phyloP scores from a whole-genome alignment of 2,113 vertebrate species.

The Mola mola region DNA sequence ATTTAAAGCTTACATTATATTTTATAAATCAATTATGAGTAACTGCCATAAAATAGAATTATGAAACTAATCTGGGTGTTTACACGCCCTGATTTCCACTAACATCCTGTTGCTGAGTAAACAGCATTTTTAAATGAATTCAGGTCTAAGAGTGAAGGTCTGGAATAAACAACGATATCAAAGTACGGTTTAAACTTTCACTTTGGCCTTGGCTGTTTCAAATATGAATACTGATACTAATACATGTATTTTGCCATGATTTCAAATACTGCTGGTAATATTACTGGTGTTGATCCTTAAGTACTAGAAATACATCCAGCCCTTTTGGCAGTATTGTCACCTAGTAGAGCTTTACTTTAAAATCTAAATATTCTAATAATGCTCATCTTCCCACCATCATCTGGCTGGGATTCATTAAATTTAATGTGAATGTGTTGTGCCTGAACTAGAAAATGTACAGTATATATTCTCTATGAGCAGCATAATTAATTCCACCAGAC shows the following conservation, averaged over 20 bases:
- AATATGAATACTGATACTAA: not conserved
- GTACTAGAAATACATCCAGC: too few species aligned
- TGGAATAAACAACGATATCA: constrained; percentile 5
- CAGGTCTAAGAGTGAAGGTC: not conserved
- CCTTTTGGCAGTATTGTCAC: too few species aligned
- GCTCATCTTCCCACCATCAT: constrained; percentile 34
- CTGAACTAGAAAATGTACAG: constrained; percentile 40
- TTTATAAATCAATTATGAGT: constrained; percentile 1
- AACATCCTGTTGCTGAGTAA: constrained; percentile 6
- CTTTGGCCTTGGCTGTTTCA: constrained; percentile 3
- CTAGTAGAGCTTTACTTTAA: constrained; percentile 15
- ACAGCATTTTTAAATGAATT: not conserved
- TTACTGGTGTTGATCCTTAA: not conserved
- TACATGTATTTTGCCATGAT: not conserved
- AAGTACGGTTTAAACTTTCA: not conserved
- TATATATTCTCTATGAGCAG: constrained; percentile 30
- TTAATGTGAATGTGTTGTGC: constrained; percentile 21
- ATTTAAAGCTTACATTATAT: not conserved
- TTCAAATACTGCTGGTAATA: not conserved
- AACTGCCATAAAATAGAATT: not conserved
- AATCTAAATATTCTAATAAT: constrained; percentile 44
- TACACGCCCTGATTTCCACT: not conserved
- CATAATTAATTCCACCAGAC: constrained; percentile 38
- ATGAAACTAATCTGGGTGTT: not conserved
- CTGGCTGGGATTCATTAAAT: constrained; percentile 31